phyloP scores from a whole-genome alignment of 2,797 vertebrate species.

The Steatocranus sp. region DNA sequence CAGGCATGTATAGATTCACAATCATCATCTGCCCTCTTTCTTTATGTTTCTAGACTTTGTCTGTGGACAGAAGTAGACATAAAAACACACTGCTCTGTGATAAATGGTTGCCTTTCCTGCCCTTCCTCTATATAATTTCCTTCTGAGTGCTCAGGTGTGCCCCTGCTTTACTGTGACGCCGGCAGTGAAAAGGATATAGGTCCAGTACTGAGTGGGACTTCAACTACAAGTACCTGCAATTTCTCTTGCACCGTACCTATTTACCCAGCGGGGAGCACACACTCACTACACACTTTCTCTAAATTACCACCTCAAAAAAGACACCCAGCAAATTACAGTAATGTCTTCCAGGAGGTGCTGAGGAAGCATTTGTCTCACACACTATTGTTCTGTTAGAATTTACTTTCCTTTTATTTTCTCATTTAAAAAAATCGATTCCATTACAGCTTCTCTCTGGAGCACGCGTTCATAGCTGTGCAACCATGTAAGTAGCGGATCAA shows the following conservation, averaged over 20 bases:
- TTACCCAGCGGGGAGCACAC: slow-evolving; percentile 7
- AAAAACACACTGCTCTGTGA: neutral
- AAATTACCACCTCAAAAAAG: slow-evolving; percentile 19
- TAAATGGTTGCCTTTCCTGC: neutral
- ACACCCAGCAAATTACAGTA: slow-evolving; percentile 26
- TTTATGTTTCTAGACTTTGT: neutral
- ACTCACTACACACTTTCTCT: neutral
- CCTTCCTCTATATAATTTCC: neutral
- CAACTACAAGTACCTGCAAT: slow-evolving; percentile 17
- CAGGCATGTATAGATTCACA: neutral
- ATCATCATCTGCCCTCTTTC: neutral
- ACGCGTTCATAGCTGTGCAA: neutral
- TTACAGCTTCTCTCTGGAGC: neutral
- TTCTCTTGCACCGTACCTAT: neutral
- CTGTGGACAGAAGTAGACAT: neutral
- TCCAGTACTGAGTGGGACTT: neutral
- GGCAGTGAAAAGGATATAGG: neutral
- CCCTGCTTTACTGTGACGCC: neutral
- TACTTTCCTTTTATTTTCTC: neutral
- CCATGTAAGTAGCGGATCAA: neutral
- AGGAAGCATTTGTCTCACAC: slow-evolving; percentile 4
- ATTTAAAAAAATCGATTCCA: neutral
- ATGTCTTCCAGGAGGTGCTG: slow-evolving; percentile 27
- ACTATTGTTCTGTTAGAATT: neutral
- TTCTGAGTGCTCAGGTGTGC: neutral